Conservation (phyloP, 2,888 invertebrate genomes). For the Leptura quadrifasciata region DNA sequence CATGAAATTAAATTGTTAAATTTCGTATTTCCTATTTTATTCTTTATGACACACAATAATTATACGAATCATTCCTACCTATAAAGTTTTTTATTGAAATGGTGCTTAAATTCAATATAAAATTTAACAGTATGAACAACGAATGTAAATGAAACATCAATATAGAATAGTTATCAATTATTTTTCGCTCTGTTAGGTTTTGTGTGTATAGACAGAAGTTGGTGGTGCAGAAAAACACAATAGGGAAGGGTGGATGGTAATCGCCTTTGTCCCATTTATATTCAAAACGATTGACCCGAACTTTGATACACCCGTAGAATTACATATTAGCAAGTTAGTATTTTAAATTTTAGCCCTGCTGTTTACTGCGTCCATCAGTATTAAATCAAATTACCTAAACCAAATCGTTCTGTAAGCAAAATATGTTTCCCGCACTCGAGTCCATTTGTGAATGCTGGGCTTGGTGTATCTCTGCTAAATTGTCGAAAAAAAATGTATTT, state of each 20-base stretch:
- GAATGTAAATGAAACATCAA: slow-evolving; percentile 66
- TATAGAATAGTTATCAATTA: slow-evolving; percentile 70
- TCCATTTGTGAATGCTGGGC: background rate
- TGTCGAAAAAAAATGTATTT: too few species aligned
- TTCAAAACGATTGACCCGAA: slow-evolving; percentile 68
- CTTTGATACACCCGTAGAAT: slow-evolving; percentile 56
- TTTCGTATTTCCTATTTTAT: too few species aligned
- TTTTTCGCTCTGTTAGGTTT: slow-evolving; percentile 66
- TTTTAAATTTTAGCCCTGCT: slow-evolving; percentile 26
- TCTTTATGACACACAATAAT: background rate
- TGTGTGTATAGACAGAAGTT: slow-evolving; percentile 64
- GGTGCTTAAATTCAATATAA: slow-evolving; percentile 19
- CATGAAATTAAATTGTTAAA: too few species aligned
- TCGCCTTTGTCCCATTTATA: slow-evolving; percentile 69
- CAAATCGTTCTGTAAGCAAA: background rate
- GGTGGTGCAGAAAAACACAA: slow-evolving; percentile 69
- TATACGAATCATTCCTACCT: background rate
- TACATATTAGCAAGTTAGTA: slow-evolving; percentile 43
- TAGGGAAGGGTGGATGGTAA: slow-evolving; percentile 69
- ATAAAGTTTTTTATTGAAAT: background rate
- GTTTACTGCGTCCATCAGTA: background rate
- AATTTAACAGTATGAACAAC: slow-evolving; percentile 40
- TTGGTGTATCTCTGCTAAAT: too few species aligned
- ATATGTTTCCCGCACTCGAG: background rate
- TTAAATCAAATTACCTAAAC: slow-evolving; percentile 2